Conservation (phyloP, 2,113 vertebrate species). For the Perca flavescens region DNA sequence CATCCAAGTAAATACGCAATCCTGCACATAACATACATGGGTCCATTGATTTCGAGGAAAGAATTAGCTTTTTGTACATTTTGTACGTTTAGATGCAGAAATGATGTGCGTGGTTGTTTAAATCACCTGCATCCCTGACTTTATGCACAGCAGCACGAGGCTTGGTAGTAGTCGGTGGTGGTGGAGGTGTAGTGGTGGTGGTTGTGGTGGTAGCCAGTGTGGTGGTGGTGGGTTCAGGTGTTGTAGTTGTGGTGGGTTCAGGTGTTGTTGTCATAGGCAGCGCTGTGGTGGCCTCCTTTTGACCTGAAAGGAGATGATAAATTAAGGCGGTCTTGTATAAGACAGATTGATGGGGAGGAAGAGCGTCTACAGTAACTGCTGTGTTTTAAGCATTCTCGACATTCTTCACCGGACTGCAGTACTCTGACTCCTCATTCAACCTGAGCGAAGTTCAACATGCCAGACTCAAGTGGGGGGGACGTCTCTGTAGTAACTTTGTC, state of each 20-base stretch:
- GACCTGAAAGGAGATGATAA: slow-evolving; percentile 70
- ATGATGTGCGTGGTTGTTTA: not conserved
- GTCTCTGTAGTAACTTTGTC: slow-evolving; percentile 16
- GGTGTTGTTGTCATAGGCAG: slow-evolving; percentile 64
- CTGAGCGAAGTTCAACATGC: slow-evolving; percentile 44
- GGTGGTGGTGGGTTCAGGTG: slow-evolving; percentile 64
- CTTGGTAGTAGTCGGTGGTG: slow-evolving; percentile 78
- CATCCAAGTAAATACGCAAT: slow-evolving; percentile 51
- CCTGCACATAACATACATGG: slow-evolving; percentile 44
- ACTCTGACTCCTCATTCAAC: slow-evolving; percentile 43
- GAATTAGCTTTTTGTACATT: slow-evolving; percentile 13
- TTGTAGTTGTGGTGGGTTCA: slow-evolving; percentile 72
- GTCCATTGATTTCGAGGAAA: slow-evolving; percentile 29
- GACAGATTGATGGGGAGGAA: slow-evolving; percentile 50
- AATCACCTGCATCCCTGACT: slow-evolving; percentile 88
- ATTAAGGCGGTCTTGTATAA: slow-evolving; percentile 25
- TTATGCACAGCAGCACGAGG: slow-evolving; percentile 81
- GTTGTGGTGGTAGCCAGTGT: slow-evolving; percentile 66
- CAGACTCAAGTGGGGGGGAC: slow-evolving; percentile 17
- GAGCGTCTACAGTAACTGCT: slow-evolving; percentile 54
- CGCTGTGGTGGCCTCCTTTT: slow-evolving; percentile 75
- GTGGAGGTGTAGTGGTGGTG: slow-evolving; percentile 51
- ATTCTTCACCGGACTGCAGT: slow-evolving; percentile 54
- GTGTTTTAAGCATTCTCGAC: slow-evolving; percentile 73
- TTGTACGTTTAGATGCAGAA: slow-evolving; percentile 8